These are phyloP conservation scores for Microvelia longipes DNA, from an alignment of 1,140 invertebrate species.

Conservation along the genomic window DNA sequence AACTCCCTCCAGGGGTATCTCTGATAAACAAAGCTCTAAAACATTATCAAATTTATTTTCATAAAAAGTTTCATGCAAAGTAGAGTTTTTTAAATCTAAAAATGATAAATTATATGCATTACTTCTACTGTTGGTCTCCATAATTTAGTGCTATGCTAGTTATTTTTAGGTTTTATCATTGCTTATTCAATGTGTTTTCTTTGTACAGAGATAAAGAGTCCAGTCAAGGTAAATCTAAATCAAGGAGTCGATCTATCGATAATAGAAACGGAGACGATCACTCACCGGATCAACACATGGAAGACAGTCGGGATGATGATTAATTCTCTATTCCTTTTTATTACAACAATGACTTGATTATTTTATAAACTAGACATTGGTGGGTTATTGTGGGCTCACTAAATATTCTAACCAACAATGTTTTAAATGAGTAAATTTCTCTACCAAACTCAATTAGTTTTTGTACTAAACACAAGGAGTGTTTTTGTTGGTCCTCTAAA, in stretches of 20 bases:
- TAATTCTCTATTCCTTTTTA: neutral
- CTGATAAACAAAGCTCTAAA: neutral
- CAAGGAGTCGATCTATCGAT: slow-evolving; percentile 35
- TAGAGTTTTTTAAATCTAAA: too few relatives aligned
- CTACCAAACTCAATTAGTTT: neutral
- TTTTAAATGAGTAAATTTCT: neutral
- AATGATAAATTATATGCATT: too few relatives aligned
- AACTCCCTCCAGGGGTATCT: neutral
- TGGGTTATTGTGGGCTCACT: neutral
- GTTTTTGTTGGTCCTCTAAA: neutral
- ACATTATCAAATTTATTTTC: too few relatives aligned
- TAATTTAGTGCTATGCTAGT: too few relatives aligned
- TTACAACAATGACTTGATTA: too few relatives aligned
- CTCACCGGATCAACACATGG: slow-evolving; percentile 31
- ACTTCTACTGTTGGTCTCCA: too few relatives aligned
- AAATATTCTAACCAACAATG: neutral
- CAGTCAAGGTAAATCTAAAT: slow-evolving; percentile 37
- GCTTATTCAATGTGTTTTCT: neutral
- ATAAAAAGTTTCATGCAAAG: too few relatives aligned
- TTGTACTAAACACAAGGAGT: neutral
- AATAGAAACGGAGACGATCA: slow-evolving; percentile 37
- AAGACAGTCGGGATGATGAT: neutral
- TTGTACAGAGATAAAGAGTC: slow-evolving; percentile 32
- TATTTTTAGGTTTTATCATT: neutral
- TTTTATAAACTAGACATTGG: neutral